Base-by-base conservation (phyloP, 2,888 invertebrate species). In the Caenorhabditis doughertyi region DNA sequence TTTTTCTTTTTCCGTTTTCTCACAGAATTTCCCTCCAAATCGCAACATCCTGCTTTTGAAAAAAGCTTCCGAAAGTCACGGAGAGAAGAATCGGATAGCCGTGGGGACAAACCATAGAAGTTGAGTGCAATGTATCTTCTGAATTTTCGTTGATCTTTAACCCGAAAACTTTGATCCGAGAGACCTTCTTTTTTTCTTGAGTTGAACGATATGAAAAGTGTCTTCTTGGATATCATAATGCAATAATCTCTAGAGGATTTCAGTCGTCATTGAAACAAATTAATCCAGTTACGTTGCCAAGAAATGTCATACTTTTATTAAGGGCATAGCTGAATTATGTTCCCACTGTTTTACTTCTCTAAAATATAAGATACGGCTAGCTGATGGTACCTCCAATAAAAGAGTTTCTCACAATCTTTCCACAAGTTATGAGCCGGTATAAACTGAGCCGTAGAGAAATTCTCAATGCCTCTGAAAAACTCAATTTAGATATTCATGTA, bases 111-210 rank as follows among this genome's bases (percentile, higher is more conserved):
- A 18, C 18, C 29, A n/a, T n/a, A 16, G 7, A 58, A 11, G 13
- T 35, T 27, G 29, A 47, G 27, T 44, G 47, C 60, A 9, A 11
- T 35, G 35, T 60, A 3, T 44, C 27, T 27, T 44, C 18, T 0
- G 8, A n/a, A n/a, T n/a, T 60, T 16, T 27, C 27, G 18, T 32
- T 60, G 64, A 64, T 64, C 64, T 64, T 64, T 32, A 11, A 49
- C 60, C 60, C 2, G 18, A 23, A 42, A 42, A 60, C 39, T 60
- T 42, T 44, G 25, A n/a, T n/a, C n/a, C n/a, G n/a, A n/a, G n/a
- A n/a, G n/a, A n/a, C n/a, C n/a, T n/a, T n/a, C n/a, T 4, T 42
- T 25, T 25, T 42, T 44, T 42, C 25, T 18, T 18, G 44, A 47
- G 18, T 18, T 3, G 42, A 39, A 39, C n/a, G n/a, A 39, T 13